These are phyloP conservation scores for Bufo gargarizans DNA, from an alignment of 2,113 vertebrate species.

Conservation along the genomic window DNA sequence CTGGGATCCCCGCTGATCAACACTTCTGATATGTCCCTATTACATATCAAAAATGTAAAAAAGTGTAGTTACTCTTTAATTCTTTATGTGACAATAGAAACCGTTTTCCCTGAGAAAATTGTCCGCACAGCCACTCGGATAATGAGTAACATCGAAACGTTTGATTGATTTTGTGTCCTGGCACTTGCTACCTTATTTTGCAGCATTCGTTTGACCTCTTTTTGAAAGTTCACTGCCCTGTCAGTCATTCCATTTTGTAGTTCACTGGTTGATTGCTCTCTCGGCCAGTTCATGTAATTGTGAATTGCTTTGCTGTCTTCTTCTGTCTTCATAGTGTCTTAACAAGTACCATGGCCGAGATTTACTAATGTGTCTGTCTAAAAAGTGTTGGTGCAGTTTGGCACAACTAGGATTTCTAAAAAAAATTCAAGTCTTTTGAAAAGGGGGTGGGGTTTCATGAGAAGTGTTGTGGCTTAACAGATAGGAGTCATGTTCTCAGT, in stretches of 20 bases:
- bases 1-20: too few species aligned
- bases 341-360: neutral
- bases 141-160: neutral
- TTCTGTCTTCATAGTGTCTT: neutral
- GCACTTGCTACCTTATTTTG: neutral
- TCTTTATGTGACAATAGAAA: neutral
- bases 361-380: too few species aligned
- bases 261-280: neutral
- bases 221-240: slow-evolving; percentile 15
- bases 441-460: too few species aligned
- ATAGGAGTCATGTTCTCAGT: too few species aligned
- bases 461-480: too few species aligned
- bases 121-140: neutral
- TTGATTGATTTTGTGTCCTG: neutral
- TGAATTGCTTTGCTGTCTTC: slow-evolving; percentile 13
- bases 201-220: neutral
- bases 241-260: neutral
- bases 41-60: too few species aligned
- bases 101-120: neutral
- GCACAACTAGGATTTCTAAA: too few species aligned
- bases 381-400: too few species aligned
- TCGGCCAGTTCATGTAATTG: slow-evolving; percentile 13
- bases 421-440: too few species aligned
- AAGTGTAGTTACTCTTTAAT: too few species aligned
- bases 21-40: too few species aligned